These are phyloP conservation scores for Isurus oxyrinchus DNA, from an alignment of 2,113 vertebrate species.

Conservation along the genomic window DNA sequence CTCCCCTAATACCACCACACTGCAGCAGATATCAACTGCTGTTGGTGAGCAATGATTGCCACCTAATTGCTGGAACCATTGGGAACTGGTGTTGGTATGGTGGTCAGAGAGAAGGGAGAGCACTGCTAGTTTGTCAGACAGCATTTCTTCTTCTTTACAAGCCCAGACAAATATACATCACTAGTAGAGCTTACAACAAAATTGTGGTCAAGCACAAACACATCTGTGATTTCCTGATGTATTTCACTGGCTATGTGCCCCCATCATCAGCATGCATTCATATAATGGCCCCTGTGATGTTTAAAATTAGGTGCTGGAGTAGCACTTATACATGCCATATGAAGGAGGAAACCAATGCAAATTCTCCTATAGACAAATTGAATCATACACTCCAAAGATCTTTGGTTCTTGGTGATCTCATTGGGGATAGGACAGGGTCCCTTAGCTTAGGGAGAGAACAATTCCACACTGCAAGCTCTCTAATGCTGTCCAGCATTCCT, in stretches of 20 bases:
- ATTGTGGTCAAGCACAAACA: neutral
- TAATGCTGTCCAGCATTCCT: neutral
- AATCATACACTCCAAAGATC: neutral
- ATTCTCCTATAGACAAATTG: neutral
- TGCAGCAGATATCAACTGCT: neutral
- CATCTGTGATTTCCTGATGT: neutral
- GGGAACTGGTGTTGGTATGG: neutral
- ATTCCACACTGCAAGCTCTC: neutral
- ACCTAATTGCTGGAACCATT: neutral
- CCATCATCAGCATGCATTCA: neutral
- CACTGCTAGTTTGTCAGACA: neutral
- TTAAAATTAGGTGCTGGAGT: neutral
- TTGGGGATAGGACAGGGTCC: neutral
- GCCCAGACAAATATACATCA: neutral
- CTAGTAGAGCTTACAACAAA: neutral
- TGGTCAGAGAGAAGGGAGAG: neutral
- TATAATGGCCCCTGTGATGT: neutral
- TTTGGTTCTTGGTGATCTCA: neutral
- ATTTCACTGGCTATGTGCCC: neutral
- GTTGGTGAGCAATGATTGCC: neutral
- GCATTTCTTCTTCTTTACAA: neutral
- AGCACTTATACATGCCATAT: neutral
- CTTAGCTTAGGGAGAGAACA: neutral
- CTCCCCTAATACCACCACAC: neutral
- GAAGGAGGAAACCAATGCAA: neutral